These are phyloP conservation scores for Phylloscopus collybita DNA, from an alignment of 2,797 vertebrate species.

Conservation along the genomic window DNA sequence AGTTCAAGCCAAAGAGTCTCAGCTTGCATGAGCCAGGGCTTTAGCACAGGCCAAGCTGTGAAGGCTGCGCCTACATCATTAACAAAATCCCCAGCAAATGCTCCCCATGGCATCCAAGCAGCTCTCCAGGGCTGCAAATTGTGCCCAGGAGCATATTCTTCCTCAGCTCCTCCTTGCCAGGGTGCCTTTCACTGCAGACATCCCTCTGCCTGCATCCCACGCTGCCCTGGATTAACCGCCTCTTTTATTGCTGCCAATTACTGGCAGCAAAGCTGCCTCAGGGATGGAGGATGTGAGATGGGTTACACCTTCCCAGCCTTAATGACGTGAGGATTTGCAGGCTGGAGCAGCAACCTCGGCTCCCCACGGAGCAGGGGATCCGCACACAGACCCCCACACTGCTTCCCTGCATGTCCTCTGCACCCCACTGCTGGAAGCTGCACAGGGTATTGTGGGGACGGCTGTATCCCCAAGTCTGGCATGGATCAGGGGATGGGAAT, in stretches of 20 bases:
- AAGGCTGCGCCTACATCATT: conserved; percentile 53
- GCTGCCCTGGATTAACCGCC: conserved; percentile 41
- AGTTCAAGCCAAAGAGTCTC: conserved; percentile 55
- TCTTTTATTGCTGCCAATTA: conserved; percentile 64
- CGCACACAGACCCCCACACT: neutral
- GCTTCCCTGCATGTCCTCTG: neutral
- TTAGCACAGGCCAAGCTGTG: conserved; percentile 31
- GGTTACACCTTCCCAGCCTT: conserved; percentile 34
- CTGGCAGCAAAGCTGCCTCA: conserved; percentile 29
- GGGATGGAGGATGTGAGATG: conserved; percentile 12
- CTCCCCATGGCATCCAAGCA: conserved; percentile 54
- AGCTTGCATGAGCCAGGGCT: neutral
- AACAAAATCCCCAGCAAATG: conserved; percentile 62
- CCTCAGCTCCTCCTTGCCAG: conserved; percentile 46
- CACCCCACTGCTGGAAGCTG: neutral
- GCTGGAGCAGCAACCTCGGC: neutral
- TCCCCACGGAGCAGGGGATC: neutral
- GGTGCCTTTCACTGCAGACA: conserved; percentile 46
- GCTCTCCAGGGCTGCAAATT: conserved; percentile 54
- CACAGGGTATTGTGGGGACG: neutral
- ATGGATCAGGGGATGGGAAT: neutral
- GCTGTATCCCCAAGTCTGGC: neutral
- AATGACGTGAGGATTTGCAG: neutral
- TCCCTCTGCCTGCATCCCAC: conserved; percentile 37
- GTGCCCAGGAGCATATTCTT: conserved; percentile 43